These are phyloP conservation scores for Caenorhabditis briggsae DNA, from an alignment of 1,140 invertebrate species.

Conservation along the genomic window DNA sequence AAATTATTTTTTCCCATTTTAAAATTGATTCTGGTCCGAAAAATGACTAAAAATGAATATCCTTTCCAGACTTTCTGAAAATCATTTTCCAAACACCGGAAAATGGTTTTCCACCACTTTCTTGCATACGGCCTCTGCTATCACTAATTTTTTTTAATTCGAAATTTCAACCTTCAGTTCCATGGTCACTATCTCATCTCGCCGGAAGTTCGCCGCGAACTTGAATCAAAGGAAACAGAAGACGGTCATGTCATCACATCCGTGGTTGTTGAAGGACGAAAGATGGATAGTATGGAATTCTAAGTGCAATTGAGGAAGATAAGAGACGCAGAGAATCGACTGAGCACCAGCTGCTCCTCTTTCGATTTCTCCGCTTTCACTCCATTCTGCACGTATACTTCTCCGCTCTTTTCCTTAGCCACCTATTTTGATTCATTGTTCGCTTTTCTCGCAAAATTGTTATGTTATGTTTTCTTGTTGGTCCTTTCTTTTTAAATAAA, in stretches of 20 bases:
- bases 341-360: background rate
- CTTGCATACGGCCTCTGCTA: too few species aligned
- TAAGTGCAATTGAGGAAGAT: background rate
- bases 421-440: background rate
- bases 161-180: conserved; percentile 46
- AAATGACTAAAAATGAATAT: too few species aligned
- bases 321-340: conserved; percentile 14
- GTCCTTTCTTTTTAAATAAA: conserved; percentile 7
- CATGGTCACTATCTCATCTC: conserved; percentile 68
- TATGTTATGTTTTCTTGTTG: background rate
- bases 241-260: conserved; percentile 52
- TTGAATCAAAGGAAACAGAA: conserved; percentile 57
- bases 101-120: too few species aligned
- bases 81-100: too few species aligned
- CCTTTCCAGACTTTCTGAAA: too few species aligned
- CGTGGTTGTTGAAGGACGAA: conserved; percentile 53
- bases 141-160: too few species aligned
- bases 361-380: background rate
- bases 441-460: background rate
- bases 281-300: conserved; percentile 64
- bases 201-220: conserved; percentile 65
- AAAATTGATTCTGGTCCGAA: too few species aligned
- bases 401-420: background rate
- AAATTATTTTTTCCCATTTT: too few species aligned
- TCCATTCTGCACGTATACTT: conserved; percentile 27